Base-by-base conservation (phyloP, 2,888 invertebrate genomes). In the Melanchra persicariae region DNA sequence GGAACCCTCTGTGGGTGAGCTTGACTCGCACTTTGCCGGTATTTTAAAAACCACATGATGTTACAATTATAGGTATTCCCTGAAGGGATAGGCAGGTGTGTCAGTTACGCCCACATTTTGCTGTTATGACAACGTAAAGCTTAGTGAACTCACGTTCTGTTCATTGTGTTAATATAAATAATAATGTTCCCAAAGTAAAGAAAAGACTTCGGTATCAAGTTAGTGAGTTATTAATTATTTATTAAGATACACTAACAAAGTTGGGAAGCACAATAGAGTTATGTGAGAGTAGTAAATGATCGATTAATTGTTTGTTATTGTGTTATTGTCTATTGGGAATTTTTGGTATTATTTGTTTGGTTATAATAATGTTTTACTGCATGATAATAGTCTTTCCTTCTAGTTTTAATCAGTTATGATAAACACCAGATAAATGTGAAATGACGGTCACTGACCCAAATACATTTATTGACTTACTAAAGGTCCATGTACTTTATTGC, bases 191-290 rank as follows among this genome's bases (percentile, higher is more conserved):
- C 24, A 26, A 12, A 70, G n/a, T 24, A 57, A 49, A 24, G 10
- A 34, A 43, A 63, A 63, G 12, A 17, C 5, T n/a, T 65, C 15
- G 0, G 24, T 40, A 71, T 26, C 40, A 49, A 70, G 58, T 63
- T 58, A 57, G 34, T 47, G n/a, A 58, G 51, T 59, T 30, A 52
- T 71, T 64, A 43, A 63, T 81, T 69, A 66, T 64, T 77, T 58
- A 69, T 69, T 64, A 30, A 37, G 51, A 47, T 52, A 59, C 40
- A 43, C 60, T 6, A 77, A 73, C 60, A 59, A 81, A 77, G 64
- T 76, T 52, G 19, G 49, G 17, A 26, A 52, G 47, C 71, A 59
- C 40, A 70, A 55, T 58, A n/a, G 7, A 55, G 49, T 64, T 66
- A 10, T 10, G 51, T 43, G 17, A n/a, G 10, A 15, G 51, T 65